These are phyloP conservation scores for Drosophila ezoana DNA, from an alignment of 2,888 invertebrate species.

Conservation along the genomic window DNA sequence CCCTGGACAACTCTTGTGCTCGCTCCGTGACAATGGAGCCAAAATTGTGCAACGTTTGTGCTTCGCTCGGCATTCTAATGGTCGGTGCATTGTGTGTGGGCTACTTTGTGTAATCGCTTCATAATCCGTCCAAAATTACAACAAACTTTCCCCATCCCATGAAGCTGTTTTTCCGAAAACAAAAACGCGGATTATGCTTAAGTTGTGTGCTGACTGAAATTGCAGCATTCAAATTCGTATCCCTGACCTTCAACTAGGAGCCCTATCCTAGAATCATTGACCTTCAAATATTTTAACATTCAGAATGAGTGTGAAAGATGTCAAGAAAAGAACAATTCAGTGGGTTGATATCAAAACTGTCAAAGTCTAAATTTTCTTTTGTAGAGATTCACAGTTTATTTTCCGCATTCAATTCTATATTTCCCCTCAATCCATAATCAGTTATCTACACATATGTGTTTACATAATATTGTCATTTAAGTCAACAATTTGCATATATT, in stretches of 20 bases:
- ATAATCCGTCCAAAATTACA: constrained; percentile 66
- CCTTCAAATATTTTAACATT: too few species aligned
- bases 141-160: constrained; percentile 44
- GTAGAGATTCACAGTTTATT: constrained; percentile 15
- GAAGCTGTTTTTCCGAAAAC: constrained; percentile 13
- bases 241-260: too few species aligned
- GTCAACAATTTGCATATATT: constrained; percentile 49
- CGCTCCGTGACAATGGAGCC: constrained; percentile 46
- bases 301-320: too few species aligned
- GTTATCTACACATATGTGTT: constrained; percentile 24
- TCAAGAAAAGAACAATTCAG: too few species aligned
- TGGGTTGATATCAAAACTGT: too few species aligned
- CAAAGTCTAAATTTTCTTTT: too few species aligned
- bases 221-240: neutral
- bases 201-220: neutral
- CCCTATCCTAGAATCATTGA: too few species aligned
- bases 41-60: constrained; percentile 63
- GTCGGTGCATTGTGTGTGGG: constrained; percentile 26
- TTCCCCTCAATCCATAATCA: constrained; percentile 25
- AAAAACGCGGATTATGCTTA: constrained; percentile 7
- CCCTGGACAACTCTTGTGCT: constrained; percentile 24
- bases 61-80: constrained; percentile 58
- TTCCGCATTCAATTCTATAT: neutral
- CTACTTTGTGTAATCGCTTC: constrained; percentile 55
- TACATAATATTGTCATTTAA: constrained; percentile 45